phyloP scores from a whole-genome alignment of 2,888 invertebrate species.

The Epiblema foenella region DNA sequence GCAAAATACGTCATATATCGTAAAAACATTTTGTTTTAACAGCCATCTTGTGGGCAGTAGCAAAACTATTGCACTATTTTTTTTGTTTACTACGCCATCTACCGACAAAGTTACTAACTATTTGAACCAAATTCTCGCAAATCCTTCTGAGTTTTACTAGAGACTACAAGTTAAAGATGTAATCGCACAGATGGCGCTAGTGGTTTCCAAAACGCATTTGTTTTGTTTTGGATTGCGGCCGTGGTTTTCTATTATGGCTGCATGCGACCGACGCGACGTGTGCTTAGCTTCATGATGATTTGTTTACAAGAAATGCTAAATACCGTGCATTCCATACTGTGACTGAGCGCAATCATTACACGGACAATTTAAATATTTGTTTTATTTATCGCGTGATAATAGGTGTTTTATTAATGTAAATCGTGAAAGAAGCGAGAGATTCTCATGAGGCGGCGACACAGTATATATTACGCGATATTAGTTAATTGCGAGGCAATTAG shows the following conservation, averaged over 20 bases:
- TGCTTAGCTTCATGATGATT: constrained; percentile 27
- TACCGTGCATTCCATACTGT: constrained; percentile 10
- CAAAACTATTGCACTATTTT: neutral
- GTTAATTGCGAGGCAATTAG: constrained; percentile 3
- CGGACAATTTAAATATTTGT: neutral
- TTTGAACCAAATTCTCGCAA: neutral
- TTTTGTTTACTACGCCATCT: constrained; percentile 25
- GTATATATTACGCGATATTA: too few species aligned
- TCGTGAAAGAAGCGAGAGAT: neutral
- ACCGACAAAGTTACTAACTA: neutral
- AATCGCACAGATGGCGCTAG: constrained; percentile 25
- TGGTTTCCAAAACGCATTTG: constrained; percentile 4
- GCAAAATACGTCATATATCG: too few species aligned
- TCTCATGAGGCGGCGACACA: neutral
- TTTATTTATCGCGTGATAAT: constrained; percentile 6
- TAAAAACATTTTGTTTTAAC: too few species aligned
- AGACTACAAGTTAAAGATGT: neutral
- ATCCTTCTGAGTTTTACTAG: neutral
- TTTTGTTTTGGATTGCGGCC: constrained; percentile 30
- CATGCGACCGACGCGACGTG: constrained; percentile 19
- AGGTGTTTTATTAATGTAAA: neutral
- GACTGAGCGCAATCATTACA: neutral
- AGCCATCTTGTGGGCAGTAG: constrained; percentile 27
- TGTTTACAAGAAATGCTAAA: constrained; percentile 32
- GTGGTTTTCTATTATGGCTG: constrained; percentile 33